Evolutionary conservation across 2,888 invertebrate species (phyloP), one percentile per base, ranked within the genome.

Genomic region (Tenthredo mesomela): DNA sequence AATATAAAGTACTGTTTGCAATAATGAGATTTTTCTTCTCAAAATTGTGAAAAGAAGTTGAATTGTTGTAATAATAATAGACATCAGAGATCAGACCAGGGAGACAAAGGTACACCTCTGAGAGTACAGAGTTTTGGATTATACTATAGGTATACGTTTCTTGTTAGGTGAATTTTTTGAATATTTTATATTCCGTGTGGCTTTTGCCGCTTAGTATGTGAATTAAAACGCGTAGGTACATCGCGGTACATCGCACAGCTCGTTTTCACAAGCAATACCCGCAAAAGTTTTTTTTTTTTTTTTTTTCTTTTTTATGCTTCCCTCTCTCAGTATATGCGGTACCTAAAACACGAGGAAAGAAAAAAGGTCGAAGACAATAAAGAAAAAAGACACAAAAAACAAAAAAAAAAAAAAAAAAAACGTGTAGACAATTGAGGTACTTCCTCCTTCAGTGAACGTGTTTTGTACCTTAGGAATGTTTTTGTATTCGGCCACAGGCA

Each of bases 391-490:
- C 0, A 25, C 4, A 29, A 50, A n/a, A 47, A 21, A 50, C 54
- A 33, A 77, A 77, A 18, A 47, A 21, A 50, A 77, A 33, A 77
- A 77, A 18, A 47, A 21, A 50, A 77, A 33, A 77, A 77, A 18
- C 29, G 10, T 33, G 25, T 9, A 54, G 54, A 77, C 77, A 54
- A 77, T 54, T 54, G 77, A 77, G 54, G 7, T 29, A 47, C 25
- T 50, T 77, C n/a, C 9, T 50, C 25, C 29, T 43, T 10, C 6
- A 4, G 54, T n/a, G 18, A 18, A 77, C 50, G 77, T 77, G 29
- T 77, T 50, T 29, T 77, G 29, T 77, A 77, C 77, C 21, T 54
- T 21, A 18, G 77, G n/a, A 77, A 77, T 77, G 77, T 77, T 77
- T 54, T 77, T 77, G 47, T 77, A 50, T 77, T 77, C 77, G 29